Evolutionary conservation across 2,797 vertebrate genomes (phyloP).

Genomic region (Xyrichtys novacula): DNA sequence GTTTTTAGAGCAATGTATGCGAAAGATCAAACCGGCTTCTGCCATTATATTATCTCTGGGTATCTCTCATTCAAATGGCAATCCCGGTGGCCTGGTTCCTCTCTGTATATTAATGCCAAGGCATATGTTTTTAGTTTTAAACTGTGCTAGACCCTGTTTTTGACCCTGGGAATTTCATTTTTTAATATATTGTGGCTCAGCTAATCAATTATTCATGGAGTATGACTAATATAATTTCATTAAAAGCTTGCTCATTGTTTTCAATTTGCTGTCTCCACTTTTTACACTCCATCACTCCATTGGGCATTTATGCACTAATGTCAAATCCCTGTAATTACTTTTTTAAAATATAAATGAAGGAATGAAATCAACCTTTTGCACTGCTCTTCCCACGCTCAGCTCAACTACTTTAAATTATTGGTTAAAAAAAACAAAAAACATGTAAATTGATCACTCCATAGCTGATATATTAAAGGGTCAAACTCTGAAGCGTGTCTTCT

Average conservation of each 20-base stretch:
- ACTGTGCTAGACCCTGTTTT: too few species aligned
- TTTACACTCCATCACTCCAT: conserved; percentile 3
- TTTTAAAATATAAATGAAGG: conserved; percentile 27
- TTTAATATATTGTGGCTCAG: background rate
- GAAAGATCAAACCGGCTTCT: conserved; percentile 46
- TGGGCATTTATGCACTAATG: conserved; percentile 5
- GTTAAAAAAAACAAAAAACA: conserved; percentile 1
- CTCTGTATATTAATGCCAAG: conserved; percentile 1
- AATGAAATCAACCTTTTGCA: conserved; percentile 34
- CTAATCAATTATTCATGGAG: background rate
- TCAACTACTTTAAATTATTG: background rate
- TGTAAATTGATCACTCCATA: conserved; percentile 22
- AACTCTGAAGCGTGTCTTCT: background rate
- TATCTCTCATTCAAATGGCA: conserved; percentile 27
- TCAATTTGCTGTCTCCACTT: conserved; percentile 2
- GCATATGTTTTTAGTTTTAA: background rate
- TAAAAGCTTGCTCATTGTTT: conserved; percentile 7
- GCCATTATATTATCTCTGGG: conserved; percentile 29
- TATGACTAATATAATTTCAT: background rate
- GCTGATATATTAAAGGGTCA: background rate
- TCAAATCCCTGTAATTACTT: conserved; percentile 40
- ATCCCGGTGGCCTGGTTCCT: conserved; percentile 5
- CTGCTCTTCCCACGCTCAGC: background rate
- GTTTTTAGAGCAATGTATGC: conserved; percentile 45
- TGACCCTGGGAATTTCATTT: background rate